Evolutionary conservation across 1,140 invertebrate genomes (phyloP).

Genomic region (Bactericera cockerelli): DNA sequence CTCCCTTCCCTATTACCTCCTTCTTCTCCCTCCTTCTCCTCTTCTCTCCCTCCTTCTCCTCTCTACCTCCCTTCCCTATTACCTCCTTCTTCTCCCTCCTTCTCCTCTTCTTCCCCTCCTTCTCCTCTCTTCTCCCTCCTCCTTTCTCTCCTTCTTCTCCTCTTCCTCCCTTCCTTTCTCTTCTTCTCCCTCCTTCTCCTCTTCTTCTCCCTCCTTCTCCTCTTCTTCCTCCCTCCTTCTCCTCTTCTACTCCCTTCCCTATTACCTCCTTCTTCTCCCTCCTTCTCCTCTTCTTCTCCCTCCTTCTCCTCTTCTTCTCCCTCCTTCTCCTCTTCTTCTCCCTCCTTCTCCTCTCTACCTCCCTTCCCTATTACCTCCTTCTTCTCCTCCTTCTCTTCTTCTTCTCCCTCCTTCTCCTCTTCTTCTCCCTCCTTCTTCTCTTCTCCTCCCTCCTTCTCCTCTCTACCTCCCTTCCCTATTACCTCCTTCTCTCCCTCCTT

Average conservation of each 20-base stretch:
- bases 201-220: no score
- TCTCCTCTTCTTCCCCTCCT: constrained; percentile 27
- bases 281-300: not conserved
- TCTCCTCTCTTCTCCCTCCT: constrained; percentile 45
- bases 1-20: constrained; percentile 12
- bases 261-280: no score
- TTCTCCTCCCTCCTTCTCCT: no score
- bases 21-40: constrained; percentile 9
- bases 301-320: constrained; percentile 6
- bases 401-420: no score
- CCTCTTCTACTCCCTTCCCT: no score
- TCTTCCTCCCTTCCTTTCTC: no score
- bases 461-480: no score
- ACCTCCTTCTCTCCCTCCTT: constrained; percentile 33
- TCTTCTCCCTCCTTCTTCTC: no score
- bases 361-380: constrained; percentile 33
- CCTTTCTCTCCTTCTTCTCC: constrained; percentile 32
- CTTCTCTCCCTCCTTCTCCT: constrained; percentile 47
- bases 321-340: not conserved
- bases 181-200: no score
- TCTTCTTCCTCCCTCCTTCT: no score
- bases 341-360: no score
- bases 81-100: constrained; percentile 7
- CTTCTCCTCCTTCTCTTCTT: no score
- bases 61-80: constrained; percentile 13